A percentile compares a stretch with the other conserved stretches of the same genome.
Evolutionary conservation across 2,113 vertebrate species (phyloP).

Genomic region (Onychostoma macrolepis): DNA sequence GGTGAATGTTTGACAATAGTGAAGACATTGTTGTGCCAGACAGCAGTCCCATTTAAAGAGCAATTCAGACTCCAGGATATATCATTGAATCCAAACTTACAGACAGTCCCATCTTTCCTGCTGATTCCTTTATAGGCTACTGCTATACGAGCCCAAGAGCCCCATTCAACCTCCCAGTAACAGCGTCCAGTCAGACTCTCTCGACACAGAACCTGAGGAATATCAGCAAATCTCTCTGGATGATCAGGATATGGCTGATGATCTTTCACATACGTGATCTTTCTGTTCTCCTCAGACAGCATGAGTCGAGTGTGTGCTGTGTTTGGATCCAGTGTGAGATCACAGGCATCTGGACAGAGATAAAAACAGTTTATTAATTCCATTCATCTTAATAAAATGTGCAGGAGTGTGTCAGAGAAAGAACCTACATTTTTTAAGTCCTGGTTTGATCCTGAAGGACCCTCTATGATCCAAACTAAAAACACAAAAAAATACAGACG

Average conservation of each 20-base stretch:
- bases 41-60: no score
- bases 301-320: neutral
- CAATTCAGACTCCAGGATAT: neutral
- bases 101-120: neutral
- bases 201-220: neutral
- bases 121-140: neutral
- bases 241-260: slow-evolving; percentile 1
- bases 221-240: neutral
- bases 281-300: slow-evolving; percentile 41
- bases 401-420: neutral
- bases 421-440: slow-evolving; percentile 6
- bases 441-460: neutral
- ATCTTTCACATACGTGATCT: neutral
- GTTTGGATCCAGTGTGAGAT: slow-evolving; percentile 24
- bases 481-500: no score
- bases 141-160: neutral
- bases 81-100: slow-evolving; percentile 1
- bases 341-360: neutral
- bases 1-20: no score
- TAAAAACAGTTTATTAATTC: neutral
- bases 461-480: neutral
- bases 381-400: neutral
- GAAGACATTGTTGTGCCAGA: no score
- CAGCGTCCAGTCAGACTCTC: neutral
- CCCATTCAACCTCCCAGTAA: slow-evolving; percentile 21